Conservation (phyloP, 2,797 vertebrate species). For the Rhinoraja longicauda region DNA sequence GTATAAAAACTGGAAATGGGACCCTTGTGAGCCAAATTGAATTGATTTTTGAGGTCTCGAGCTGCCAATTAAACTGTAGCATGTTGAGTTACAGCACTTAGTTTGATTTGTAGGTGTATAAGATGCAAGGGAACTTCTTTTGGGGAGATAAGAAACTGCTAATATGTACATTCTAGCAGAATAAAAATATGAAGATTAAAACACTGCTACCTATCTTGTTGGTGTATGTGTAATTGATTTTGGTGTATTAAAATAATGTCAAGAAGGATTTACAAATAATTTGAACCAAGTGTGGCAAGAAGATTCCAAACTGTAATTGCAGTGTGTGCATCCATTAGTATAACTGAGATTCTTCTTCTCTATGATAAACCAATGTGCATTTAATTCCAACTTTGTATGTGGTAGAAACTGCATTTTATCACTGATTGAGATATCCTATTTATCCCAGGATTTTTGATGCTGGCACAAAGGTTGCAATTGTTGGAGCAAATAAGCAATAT, state of each 20-base stretch:
- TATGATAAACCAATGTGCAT: neutral
- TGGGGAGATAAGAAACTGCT: neutral
- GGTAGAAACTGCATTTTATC: neutral
- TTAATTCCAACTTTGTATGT: neutral
- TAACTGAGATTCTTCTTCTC: neutral
- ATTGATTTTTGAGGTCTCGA: neutral
- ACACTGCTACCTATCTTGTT: neutral
- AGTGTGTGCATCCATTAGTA: neutral
- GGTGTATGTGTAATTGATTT: neutral
- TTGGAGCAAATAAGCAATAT: neutral
- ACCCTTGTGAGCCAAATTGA: neutral
- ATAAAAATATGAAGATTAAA: neutral
- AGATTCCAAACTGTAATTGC: neutral
- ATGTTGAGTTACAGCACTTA: neutral
- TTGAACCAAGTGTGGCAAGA: neutral
- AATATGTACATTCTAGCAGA: neutral
- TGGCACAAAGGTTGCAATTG: neutral
- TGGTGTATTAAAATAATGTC: neutral
- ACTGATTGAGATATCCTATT: neutral
- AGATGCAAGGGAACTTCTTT: neutral
- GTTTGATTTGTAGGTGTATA: neutral
- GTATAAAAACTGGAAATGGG: neutral
- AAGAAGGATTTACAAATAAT: neutral
- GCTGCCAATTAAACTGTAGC: neutral
- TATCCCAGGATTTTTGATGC: neutral